A percentile compares a stretch with the other conserved stretches of the same genome.
Evolutionary conservation across 1,140 invertebrate species (phyloP).

Genomic region (Drosophila equinoxialis): DNA sequence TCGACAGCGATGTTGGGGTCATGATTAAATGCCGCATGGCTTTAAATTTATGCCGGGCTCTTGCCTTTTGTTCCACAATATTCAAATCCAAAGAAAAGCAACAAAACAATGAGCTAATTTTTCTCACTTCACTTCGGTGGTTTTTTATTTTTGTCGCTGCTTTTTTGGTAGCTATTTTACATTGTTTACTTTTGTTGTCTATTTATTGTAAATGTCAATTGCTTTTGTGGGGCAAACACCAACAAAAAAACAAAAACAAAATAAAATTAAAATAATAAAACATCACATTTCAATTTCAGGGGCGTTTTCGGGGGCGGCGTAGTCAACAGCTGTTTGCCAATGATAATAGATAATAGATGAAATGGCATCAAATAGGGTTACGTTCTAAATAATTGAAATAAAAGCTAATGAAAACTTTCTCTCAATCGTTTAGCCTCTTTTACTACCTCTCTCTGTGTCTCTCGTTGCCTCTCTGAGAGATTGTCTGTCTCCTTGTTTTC

Average conservation of each 20-base stretch:
- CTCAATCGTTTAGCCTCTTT: not conserved
- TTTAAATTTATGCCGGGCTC: constrained; percentile 26
- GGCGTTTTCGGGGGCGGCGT: constrained; percentile 18
- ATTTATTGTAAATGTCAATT: constrained; percentile 74
- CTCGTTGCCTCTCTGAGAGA: not conserved
- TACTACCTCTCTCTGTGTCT: not conserved
- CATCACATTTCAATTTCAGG: constrained; percentile 1
- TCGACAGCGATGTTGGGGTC: constrained; percentile 76
- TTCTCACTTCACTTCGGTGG: constrained; percentile 48
- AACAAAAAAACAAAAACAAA: not conserved
- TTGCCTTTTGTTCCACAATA: constrained; percentile 28
- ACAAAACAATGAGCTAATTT: constrained; percentile 38
- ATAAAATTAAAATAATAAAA: not conserved
- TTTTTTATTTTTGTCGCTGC: constrained; percentile 26
- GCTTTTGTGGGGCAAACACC: constrained; percentile 41
- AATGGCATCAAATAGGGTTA: constrained; percentile 59
- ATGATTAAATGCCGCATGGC: constrained; percentile 77
- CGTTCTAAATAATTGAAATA: constrained; percentile 66
- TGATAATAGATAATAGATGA: constrained; percentile 27
- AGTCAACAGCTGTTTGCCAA: constrained; percentile 28
- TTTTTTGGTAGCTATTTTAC: constrained; percentile 11
- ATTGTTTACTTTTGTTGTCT: constrained; percentile 27
- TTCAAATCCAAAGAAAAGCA: constrained; percentile 21
- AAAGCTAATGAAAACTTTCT: constrained; percentile 26
- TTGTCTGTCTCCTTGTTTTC: not conserved